Base-by-base conservation (phyloP, 2,113 vertebrate species). In the Semicossyphus pulcher region DNA sequence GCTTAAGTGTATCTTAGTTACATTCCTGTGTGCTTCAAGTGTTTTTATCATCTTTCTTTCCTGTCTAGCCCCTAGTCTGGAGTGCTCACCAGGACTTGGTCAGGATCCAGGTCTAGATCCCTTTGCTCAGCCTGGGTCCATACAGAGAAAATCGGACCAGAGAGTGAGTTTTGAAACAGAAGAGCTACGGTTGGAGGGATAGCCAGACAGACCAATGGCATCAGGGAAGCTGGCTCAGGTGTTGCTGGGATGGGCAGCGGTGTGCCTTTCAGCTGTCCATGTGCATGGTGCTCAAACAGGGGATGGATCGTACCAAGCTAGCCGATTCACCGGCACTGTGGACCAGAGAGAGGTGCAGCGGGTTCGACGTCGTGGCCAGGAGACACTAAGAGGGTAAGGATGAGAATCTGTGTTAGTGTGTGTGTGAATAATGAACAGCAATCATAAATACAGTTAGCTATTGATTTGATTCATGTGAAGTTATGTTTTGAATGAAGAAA, bases 301-400 rank as follows among this genome's bases (percentile, higher is more conserved):
- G 25, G 92, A 94, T 16, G 93, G 94, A 78, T 92, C 93, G 1
- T 26, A 90, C 81, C 94, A 94, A 89, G 90, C 91, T 0, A 95
- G 93, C 75, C 93, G 94, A 70, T 94, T 95, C 62, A 89, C 85
- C 1, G 80, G 88, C 20, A 84, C 85, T 69, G 86, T 85, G 12
- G 96, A 96, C 75, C 93, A 94, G 49, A 87, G 93, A 73, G 93
- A 93, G 61, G 84, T 75, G 0, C 93, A 88, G 82, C 90, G 94
- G 49, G 95, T 97, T 70, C 93, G 93, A 39, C 94, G 97, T 59
- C 93, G 94, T 58, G 95, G 96, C 81, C 95, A 95, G 39, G 94
- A 95, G 79, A 88, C 95, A 18, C 85, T 98, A 76, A 94, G 96
- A 89, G 96, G 97, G 97, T 98, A 93, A 15, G 95, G 23, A 73